These are phyloP conservation scores for Sebastes minor DNA, from an alignment of 2,797 vertebrate genomes.

Conservation along the genomic window DNA sequence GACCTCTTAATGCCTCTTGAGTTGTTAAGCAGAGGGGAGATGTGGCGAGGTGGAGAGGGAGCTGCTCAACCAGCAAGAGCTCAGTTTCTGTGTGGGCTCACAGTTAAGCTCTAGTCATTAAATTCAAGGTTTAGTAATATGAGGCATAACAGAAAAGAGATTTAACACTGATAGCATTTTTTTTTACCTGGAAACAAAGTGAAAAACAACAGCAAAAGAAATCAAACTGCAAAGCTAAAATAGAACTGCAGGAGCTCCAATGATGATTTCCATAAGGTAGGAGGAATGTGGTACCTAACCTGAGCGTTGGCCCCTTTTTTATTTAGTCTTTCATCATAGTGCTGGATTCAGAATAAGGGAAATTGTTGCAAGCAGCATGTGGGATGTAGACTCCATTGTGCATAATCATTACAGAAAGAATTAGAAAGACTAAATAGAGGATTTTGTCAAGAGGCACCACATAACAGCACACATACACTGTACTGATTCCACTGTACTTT, in stretches of 20 bases:
- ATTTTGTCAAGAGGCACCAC: not conserved
- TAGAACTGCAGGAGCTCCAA: not conserved
- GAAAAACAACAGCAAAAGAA: not conserved
- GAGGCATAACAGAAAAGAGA: not conserved
- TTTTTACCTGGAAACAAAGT: not conserved
- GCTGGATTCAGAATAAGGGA: not conserved
- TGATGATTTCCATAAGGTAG: constrained; percentile 2
- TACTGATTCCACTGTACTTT: not conserved
- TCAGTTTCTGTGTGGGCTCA: not conserved
- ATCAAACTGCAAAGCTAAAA: not conserved
- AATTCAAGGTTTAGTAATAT: not conserved
- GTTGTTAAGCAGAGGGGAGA: constrained; percentile 14
- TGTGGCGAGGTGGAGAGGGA: not conserved
- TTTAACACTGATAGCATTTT: not conserved
- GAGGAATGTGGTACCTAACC: not conserved
- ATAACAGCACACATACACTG: not conserved
- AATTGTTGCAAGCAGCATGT: not conserved
- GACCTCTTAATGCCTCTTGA: constrained; percentile 10
- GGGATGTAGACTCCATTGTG: not conserved
- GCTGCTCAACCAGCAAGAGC: not conserved
- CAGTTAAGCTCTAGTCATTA: not conserved
- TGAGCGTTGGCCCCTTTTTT: not conserved
- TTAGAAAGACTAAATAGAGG: not conserved
- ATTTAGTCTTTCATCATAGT: not conserved
- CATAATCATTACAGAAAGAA: not conserved